Percentiles rank a stretch among this genome's conserved stretches.
These are phyloP conservation scores for Lucilia sericata DNA, from an alignment of 1,140 invertebrate species.

Conservation along the genomic window DNA sequence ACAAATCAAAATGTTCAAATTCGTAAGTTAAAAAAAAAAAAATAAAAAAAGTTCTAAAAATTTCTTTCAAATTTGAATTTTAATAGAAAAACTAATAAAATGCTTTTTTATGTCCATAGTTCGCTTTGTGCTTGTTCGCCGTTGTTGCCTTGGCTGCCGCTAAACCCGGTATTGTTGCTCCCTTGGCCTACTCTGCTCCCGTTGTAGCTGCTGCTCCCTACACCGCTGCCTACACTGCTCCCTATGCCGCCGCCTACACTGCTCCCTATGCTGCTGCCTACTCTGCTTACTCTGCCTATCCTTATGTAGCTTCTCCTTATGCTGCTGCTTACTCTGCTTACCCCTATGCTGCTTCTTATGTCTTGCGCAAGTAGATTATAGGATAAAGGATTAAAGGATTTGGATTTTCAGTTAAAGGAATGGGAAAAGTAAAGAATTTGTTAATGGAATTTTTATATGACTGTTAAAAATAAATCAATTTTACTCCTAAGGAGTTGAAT, in stretches of 20 bases:
- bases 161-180: slow-evolving; percentile 59
- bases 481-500: too few species aligned
- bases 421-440: too few species aligned
- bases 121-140: slow-evolving; percentile 62
- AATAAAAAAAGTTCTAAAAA: background rate
- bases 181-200: slow-evolving; percentile 45
- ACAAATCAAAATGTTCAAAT: slow-evolving; percentile 63
- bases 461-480: too few species aligned
- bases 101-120: slow-evolving; percentile 48
- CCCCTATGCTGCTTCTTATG: background rate
- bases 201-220: slow-evolving; percentile 45
- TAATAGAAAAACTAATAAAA: background rate
- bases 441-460: too few species aligned
- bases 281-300: slow-evolving; percentile 7
- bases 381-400: too few species aligned
- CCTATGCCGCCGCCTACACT: slow-evolving; percentile 39
- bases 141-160: slow-evolving; percentile 59
- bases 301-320: slow-evolving; percentile 39
- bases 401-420: too few species aligned
- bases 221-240: slow-evolving; percentile 10
- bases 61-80: background rate
- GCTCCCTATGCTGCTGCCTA: slow-evolving; percentile 28
- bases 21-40: slow-evolving; percentile 55
- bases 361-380: background rate
- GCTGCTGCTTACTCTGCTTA: slow-evolving; percentile 12